phyloP scores from a whole-genome alignment of 2,888 invertebrate genomes.

The Himalopsyche tibetana region DNA sequence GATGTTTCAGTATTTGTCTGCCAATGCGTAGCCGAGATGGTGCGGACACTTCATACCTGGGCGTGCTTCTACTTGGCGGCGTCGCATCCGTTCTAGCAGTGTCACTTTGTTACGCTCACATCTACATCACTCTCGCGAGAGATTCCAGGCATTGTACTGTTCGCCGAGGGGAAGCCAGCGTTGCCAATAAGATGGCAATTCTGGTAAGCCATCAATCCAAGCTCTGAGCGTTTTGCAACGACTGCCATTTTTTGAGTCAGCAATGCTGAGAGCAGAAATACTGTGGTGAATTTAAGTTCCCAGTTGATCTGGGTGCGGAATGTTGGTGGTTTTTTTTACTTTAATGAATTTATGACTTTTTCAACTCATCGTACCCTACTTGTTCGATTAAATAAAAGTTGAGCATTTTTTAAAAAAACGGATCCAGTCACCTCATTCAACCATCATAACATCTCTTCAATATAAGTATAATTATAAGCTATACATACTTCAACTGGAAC shows the following conservation, averaged over 20 bases:
- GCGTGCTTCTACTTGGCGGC: constrained; percentile 84
- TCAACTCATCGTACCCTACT: neutral
- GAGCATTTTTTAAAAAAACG: no score
- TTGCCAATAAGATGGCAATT: constrained; percentile 94
- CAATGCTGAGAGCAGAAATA: neutral
- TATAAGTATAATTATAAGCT: no score
- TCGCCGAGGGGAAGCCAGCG: constrained; percentile 81
- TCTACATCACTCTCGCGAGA: constrained; percentile 87
- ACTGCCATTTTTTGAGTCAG: neutral
- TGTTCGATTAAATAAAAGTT: no score
- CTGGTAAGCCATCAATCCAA: constrained; percentile 74
- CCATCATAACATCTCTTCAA: no score
- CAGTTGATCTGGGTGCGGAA: no score
- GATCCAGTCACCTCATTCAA: no score
- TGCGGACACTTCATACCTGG: constrained; percentile 85
- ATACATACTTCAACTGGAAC: no score
- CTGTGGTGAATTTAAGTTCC: neutral
- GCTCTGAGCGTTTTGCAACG: no score
- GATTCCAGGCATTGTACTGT: constrained; percentile 79
- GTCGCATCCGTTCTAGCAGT: constrained; percentile 90
- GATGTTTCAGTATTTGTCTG: constrained; percentile 84
- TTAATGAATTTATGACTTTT: neutral
- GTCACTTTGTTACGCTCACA: constrained; percentile 89
- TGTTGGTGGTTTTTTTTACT: no score
- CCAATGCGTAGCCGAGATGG: constrained; percentile 88